Conservation (phyloP, 2,797 vertebrate genomes). For the Diplodus puntazzo region DNA sequence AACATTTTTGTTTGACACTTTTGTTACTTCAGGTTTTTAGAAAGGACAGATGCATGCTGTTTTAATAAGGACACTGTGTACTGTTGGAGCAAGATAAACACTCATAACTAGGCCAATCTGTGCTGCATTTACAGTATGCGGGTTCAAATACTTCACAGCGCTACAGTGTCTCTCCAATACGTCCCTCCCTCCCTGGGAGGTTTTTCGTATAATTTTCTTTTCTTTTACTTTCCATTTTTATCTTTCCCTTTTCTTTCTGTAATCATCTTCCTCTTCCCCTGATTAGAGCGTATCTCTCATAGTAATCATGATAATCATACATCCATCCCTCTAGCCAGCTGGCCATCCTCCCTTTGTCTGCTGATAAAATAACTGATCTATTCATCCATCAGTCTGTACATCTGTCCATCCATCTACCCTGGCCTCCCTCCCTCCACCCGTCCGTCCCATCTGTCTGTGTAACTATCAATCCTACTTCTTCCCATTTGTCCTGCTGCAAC, state of each 20-base stretch:
- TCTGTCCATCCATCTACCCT: neutral
- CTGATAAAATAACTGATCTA: neutral
- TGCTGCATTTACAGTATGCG: slow-evolving; percentile 64
- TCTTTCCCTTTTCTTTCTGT: slow-evolving; percentile 16
- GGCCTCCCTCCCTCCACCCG: neutral
- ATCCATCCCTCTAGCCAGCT: neutral
- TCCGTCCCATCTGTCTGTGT: slow-evolving; percentile 51
- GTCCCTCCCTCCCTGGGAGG: slow-evolving; percentile 15
- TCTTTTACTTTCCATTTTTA: slow-evolving; percentile 14
- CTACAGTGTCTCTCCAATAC: slow-evolving; percentile 27
- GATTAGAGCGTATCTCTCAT: slow-evolving; percentile 35
- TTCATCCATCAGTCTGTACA: neutral
- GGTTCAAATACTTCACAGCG: slow-evolving; percentile 52
- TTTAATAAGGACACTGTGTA: slow-evolving; percentile 66
- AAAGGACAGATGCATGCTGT: slow-evolving; percentile 35
- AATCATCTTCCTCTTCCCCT: slow-evolving; percentile 29
- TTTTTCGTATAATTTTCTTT: slow-evolving; percentile 3
- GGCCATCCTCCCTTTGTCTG: neutral
- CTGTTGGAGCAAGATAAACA: slow-evolving; percentile 58
- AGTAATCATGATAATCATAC: slow-evolving; percentile 40
- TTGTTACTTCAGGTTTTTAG: slow-evolving; percentile 26
- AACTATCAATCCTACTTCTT: slow-evolving; percentile 35
- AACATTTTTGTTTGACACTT: neutral
- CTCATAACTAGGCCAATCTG: slow-evolving; percentile 67
- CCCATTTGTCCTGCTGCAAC: slow-evolving; percentile 56